Base-by-base conservation (phyloP, 2,888 invertebrate genomes). In the Drosophila affinis region DNA sequence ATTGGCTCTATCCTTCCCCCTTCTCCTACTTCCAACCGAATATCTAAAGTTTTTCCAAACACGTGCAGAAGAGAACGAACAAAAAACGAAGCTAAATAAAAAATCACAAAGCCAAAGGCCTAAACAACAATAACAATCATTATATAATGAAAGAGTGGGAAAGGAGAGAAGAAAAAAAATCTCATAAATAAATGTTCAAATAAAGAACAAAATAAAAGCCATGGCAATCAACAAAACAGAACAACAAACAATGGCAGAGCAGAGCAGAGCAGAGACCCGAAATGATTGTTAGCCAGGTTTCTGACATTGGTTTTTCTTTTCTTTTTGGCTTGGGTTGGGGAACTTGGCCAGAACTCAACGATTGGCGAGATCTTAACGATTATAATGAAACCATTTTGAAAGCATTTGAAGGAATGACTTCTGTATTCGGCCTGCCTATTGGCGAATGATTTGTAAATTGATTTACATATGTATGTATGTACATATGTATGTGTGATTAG, bases 61-160 rank as follows among this genome's bases (percentile, higher is more conserved):
- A 88, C 88, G 86, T 86, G 86, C 86, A 84, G 34, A 59, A 56
- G 56, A 46, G 54, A 76, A 72, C 62, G 27, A 27, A 58, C 54
- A 54, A 62, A 39, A 39, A 75, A 69, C 56, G 24, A 68, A 59
- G 56, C 77, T 63, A 47, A 48, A 73, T 53, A 47, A 48, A 73
- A 55, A 61, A 70, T 57, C 73, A 57, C 57, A 74, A 74, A 56
- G 49, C 39, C 24, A 49, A 65, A 62, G 60, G 46, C 55, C 56
- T 62, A 51, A 77, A 61, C 72, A 74, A 72, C 62, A 85, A 76
- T 64, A 74, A 79, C 70, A 77, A 80, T 77, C 75, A 67, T 67
- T 67, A 82, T 73, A 52, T 72, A 79, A 78, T 73, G 24, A 53
- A 67, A 24, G 49, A 27, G 14, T 9, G 18, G 51, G 68, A 29